Evolutionary conservation across 2,888 invertebrate species (phyloP), one percentile per base, ranked within the genome.

Genomic region (Lasioglossum leucozonium): DNA sequence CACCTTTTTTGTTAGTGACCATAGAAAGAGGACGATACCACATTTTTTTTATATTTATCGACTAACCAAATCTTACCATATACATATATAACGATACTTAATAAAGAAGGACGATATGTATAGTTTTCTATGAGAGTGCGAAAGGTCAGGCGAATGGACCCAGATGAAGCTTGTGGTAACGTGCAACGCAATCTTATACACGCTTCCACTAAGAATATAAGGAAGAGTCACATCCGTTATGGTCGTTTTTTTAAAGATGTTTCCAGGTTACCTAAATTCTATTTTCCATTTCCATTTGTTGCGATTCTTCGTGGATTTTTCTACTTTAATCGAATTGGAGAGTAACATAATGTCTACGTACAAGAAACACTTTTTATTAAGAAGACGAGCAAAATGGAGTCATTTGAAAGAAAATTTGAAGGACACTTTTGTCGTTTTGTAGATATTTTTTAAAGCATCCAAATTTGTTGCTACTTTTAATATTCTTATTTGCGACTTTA

Each of bases 1-100:
- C 62, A 76, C 55, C 85, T 81, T 79, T 34, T 85, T 73, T 71
- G 80, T 72, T 78, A 80, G 78, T n/a, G 71, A 86, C 51, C 55
- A 44, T 81, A 86, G 65, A 47, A n/a, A n/a, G 65, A 55, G 58
- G 58, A 79, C 55, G 72, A 69, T 85, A 90, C 84, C 69, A 82
- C 81, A 73, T 77, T 74, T 37, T 80, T 80, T 88, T 79, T 88
- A 83, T 89, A 89, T 88, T 88, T 93, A 93, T 93, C 92, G 88
- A 93, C 92, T 93, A 93, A 93, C 93, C 92, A 93, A 93, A 93
- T 93, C 89, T 89, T 91, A 91, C 87, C 81, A 87, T 88, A 90
- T 81, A 81, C 72, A 79, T 87, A 88, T 81, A 76, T 85, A 85
- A 85, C 79, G 40, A 69, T 69, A 73, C 79, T 82, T 73, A 83